A percentile compares a stretch with the other conserved stretches of the same genome.
phyloP scores from a whole-genome alignment of 1,140 invertebrate genomes.

The Nilaparvata lugens region DNA sequence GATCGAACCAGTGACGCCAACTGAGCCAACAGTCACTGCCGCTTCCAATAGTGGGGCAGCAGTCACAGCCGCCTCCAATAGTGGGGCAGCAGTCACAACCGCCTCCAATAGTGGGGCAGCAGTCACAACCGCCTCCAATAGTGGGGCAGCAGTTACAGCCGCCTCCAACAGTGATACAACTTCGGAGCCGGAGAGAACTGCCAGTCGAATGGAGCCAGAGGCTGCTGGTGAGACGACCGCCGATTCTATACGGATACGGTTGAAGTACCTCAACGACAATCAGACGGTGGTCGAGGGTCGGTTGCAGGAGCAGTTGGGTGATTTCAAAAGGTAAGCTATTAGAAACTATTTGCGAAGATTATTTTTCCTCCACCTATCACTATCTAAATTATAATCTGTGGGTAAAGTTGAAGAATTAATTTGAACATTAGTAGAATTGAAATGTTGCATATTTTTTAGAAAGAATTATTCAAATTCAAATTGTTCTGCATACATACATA shows the following conservation, averaged over 20 bases:
- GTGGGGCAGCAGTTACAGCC: background rate
- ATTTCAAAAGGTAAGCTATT: constrained; percentile 85
- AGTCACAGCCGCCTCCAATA: background rate
- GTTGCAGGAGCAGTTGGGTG: constrained; percentile 62
- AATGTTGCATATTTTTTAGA: too few species aligned
- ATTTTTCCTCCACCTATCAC: too few species aligned
- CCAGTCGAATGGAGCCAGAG: background rate
- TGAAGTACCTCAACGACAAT: constrained; percentile 83
- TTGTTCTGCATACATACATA: too few species aligned
- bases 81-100: background rate
- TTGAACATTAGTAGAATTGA: too few species aligned
- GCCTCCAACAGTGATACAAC: too few species aligned
- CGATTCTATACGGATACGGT: constrained; percentile 57
- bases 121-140: background rate
- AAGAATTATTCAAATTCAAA: too few species aligned
- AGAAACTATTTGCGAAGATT: too few species aligned
- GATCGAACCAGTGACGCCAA: background rate
- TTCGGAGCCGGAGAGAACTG: too few species aligned
- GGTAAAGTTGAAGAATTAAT: too few species aligned
- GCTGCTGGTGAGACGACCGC: constrained; percentile 11
- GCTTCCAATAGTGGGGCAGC: background rate
- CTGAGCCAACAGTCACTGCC: background rate
- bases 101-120: background rate
- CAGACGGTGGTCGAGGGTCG: constrained; percentile 67
- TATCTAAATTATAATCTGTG: too few species aligned